phyloP scores from a whole-genome alignment of 1,140 invertebrate genomes.

The Pemphigus obesinymphae region DNA sequence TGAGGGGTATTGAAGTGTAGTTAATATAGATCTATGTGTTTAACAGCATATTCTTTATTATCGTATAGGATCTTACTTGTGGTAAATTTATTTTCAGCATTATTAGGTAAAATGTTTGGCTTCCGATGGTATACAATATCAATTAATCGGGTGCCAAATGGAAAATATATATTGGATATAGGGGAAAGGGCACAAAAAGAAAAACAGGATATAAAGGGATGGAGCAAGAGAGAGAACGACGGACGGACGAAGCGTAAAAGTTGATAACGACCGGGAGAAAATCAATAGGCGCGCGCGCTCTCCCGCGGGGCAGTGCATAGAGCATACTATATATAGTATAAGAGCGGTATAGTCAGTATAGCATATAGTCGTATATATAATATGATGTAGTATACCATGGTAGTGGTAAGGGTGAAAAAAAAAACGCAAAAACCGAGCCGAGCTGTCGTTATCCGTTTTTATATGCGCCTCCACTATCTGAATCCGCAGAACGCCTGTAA shows the following conservation, averaged over 20 bases:
- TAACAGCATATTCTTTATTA: no score
- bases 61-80: no score
- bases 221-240: not conserved
- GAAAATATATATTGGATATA: no score
- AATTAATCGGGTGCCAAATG: slow-evolving; percentile 21
- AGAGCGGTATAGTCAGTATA: not conserved
- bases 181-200: not conserved
- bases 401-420: not conserved
- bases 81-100: no score
- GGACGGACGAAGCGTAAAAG: slow-evolving; percentile 13
- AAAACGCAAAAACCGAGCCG: not conserved
- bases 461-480: not conserved
- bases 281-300: slow-evolving; percentile 1
- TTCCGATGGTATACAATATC: slow-evolving; percentile 22
- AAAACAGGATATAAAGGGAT: no score
- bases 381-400: not conserved
- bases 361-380: not conserved
- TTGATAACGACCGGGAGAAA: slow-evolving; percentile 35
- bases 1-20: no score
- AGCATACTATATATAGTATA: not conserved
- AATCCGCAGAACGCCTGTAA: not conserved
- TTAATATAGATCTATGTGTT: no score
- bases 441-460: not conserved
- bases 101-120: no score
- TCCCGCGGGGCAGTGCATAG: not conserved